Percentiles rank a stretch among this genome's conserved stretches.
phyloP scores from a whole-genome alignment of 2,797 vertebrate species.

The Pseudochirops corinnae region DNA sequence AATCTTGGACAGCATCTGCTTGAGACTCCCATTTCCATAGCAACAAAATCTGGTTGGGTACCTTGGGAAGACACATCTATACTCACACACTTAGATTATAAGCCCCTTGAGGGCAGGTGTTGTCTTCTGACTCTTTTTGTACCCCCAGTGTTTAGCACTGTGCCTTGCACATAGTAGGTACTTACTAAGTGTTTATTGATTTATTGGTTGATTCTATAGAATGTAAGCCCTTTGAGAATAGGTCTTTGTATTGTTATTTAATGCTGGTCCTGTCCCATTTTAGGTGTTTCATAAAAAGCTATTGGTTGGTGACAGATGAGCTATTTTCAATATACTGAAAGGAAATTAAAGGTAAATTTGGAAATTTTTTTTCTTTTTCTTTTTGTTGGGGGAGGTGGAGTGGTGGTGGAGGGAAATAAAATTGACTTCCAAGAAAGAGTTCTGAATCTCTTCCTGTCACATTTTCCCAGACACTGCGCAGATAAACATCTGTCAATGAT shows the following conservation, averaged over 20 bases:
- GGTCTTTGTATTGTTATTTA: neutral
- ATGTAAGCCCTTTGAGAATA: neutral
- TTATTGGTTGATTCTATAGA: neutral
- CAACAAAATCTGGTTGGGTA: neutral
- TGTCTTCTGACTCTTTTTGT: neutral
- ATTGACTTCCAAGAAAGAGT: slow-evolving; percentile 37
- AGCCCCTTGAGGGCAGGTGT: neutral
- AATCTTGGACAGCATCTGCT: neutral
- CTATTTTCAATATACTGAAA: neutral
- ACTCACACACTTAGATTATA: neutral
- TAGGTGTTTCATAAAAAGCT: neutral
- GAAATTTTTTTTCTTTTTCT: neutral
- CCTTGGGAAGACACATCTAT: neutral
- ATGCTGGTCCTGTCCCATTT: rapidly evolving
- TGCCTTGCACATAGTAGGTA: neutral
- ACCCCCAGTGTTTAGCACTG: neutral
- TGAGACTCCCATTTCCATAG: neutral
- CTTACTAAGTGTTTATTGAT: neutral
- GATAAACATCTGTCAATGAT: neutral
- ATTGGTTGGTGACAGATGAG: neutral
- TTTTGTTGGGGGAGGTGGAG: no score
- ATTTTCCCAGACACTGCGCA: slow-evolving; percentile 12
- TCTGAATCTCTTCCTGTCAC: neutral
- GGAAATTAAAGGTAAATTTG: slow-evolving; percentile 7
- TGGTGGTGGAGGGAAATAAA: neutral